Base-by-base conservation (phyloP, 1,140 invertebrate genomes). In the Leptopilina clavipes region DNA sequence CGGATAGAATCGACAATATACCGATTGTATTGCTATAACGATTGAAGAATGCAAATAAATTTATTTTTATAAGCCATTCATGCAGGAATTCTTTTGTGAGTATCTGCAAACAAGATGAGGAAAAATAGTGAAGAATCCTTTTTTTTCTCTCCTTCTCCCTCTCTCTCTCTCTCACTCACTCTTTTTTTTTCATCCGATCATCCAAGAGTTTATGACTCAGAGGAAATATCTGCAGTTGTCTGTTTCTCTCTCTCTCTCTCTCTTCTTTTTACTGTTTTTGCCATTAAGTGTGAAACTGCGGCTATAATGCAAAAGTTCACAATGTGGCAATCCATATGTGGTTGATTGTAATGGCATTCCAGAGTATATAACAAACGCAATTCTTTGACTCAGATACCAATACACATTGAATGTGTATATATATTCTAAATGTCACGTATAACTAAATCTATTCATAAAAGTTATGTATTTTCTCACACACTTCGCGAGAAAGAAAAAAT, bases 281-380 rank as follows among this genome's bases (percentile, higher is more conserved):
- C 48, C 48, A 52, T 52, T 52, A 52, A n/a, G 48, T 52, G n/a
- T 52, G 48, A 52, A 52, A 52, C n/a, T 17, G 48, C 48, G n/a
- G 14, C 9, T 52, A 17, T 52, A 52, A 17, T 8, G 48, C 6
- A 52, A 17, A 52, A 52, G 14, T 52, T 52, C 48, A 52, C 48
- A 52, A 52, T 52, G 48, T 52, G 48, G 48, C 48, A 52, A 52
- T 52, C 48, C 48, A 52, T 52, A 52, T 52, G 48, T 52, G 48
- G 48, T 52, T 52, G 48, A 52, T 52, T n/a, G 14, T 52, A 52
- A 52, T 52, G 14, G 48, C 48, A 52, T 52, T 52, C 48, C 48
- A 52, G n/a, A 17, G 48, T 52, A 31, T 31, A 31, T n/a, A 52
- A 52, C 48, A 52, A 52, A 52, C 8, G 48, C 48, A n/a, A 52